phyloP scores from a whole-genome alignment of 2,113 vertebrate genomes.

The Pollachius pollachius region DNA sequence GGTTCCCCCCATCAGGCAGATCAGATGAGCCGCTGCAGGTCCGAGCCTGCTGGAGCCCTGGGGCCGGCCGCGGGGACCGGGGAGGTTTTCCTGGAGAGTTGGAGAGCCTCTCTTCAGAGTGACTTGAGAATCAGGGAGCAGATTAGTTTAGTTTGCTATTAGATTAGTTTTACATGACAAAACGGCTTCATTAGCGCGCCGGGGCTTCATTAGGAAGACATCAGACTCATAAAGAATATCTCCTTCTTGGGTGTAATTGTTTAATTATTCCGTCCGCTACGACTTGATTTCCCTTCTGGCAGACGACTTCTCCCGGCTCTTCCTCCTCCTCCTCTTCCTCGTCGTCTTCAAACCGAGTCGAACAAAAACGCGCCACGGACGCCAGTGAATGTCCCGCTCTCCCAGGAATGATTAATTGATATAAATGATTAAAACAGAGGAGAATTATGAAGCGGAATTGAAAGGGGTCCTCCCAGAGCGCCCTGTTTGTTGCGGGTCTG shows the following conservation, averaged over 20 bases:
- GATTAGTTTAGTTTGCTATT: conserved; percentile 60
- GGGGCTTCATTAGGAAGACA: conserved; percentile 89
- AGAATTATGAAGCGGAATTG: conserved; percentile 93
- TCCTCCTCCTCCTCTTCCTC: conserved; percentile 19
- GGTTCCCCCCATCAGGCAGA: too few relatives aligned
- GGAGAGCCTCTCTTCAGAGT: conserved; percentile 25
- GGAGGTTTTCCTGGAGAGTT: background rate
- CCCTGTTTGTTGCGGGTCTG: conserved; percentile 94
- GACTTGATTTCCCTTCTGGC: conserved; percentile 90
- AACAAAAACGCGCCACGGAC: conserved; percentile 72
- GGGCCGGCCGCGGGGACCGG: too few relatives aligned
- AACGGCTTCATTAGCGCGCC: conserved; percentile 63
- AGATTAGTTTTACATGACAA: conserved; percentile 72
- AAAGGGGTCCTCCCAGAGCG: conserved; percentile 92
- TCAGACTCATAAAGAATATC: conserved; percentile 87
- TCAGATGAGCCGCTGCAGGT: too few relatives aligned
- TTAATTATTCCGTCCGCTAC: conserved; percentile 89
- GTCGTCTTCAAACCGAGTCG: conserved; percentile 68
- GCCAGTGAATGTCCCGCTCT: conserved; percentile 91
- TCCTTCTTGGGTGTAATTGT: conserved; percentile 92
- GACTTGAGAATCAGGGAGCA: conserved; percentile 53
- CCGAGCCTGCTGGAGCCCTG: too few relatives aligned
- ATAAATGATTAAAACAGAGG: conserved; percentile 96
- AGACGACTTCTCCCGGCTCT: conserved; percentile 75
- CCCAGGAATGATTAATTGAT: conserved; percentile 99